phyloP scores from a whole-genome alignment of 92 coral and sea anemone genomes.

The Siderastrea radians region DNA sequence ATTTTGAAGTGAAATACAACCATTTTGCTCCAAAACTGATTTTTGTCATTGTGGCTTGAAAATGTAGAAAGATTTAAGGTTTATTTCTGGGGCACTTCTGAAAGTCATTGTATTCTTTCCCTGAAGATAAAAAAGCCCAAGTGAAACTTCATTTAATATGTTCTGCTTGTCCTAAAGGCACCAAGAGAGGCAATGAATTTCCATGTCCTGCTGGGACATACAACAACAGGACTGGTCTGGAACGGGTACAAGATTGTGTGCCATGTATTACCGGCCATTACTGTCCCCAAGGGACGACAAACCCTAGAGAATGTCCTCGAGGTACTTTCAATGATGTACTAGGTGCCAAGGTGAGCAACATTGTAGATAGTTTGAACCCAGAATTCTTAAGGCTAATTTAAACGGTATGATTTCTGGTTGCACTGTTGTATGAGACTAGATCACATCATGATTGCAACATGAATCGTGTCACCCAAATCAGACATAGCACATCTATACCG shows the following conservation, averaged over 20 bases:
- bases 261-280: conserved; percentile 92
- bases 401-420: too few species aligned
- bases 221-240: conserved; percentile 92
- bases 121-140: background rate
- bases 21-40: too few species aligned
- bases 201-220: conserved; percentile 97
- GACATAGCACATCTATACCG: too few species aligned
- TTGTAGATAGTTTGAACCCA: background rate
- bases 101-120: too few species aligned
- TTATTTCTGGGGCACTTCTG: too few species aligned
- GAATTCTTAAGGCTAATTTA: background rate
- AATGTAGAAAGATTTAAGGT: too few species aligned
- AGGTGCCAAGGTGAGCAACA: conserved; percentile 78
- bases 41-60: too few species aligned
- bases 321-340: conserved; percentile 85
- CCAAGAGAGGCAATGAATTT: conserved; percentile 94
- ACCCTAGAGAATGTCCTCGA: conserved; percentile 86
- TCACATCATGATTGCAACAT: too few species aligned
- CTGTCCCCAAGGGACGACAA: conserved; percentile 92
- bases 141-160: background rate
- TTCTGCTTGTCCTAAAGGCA: conserved; percentile 62
- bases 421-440: too few species aligned
- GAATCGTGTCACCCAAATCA: too few species aligned
- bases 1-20: too few species aligned
- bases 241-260: conserved; percentile 92